phyloP scores from a whole-genome alignment of 2,113 vertebrate genomes.

The Labeo catla region DNA sequence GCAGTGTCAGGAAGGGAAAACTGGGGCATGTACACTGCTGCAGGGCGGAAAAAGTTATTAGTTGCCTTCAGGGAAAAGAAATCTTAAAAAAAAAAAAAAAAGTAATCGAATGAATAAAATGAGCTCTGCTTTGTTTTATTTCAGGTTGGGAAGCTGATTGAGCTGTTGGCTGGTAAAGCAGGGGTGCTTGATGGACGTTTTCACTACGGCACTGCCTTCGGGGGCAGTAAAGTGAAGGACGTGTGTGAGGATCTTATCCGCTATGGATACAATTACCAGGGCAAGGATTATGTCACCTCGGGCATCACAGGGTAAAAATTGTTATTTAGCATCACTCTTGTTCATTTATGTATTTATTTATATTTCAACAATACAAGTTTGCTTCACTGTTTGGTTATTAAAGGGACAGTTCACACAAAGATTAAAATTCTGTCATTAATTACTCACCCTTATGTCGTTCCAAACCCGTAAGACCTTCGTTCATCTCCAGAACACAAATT shows the following conservation, averaged over 20 bases:
- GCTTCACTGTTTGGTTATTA: not conserved
- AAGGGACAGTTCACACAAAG: no score
- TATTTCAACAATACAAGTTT: not conserved
- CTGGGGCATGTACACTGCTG: not conserved
- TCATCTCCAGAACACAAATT: no score
- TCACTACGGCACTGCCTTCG: constrained; percentile 97
- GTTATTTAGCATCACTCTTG: not conserved
- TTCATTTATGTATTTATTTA: not conserved
- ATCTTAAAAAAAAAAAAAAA: no score
- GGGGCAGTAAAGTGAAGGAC: constrained; percentile 98
- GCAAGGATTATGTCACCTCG: constrained; percentile 97
- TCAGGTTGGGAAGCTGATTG: constrained; percentile 96
- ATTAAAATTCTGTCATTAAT: no score
- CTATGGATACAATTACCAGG: constrained; percentile 96
- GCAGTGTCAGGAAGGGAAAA: constrained; percentile 53
- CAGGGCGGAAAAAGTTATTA: not conserved
- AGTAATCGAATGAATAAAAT: not conserved
- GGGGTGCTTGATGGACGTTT: constrained; percentile 92
- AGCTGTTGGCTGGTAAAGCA: constrained; percentile 94
- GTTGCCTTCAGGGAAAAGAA: not conserved
- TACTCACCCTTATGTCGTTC: no score
- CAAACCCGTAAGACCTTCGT: no score
- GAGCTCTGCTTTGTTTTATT: not conserved
- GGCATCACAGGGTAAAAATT: constrained; percentile 93
- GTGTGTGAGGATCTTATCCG: constrained; percentile 97